phyloP scores from a whole-genome alignment of 2,113 vertebrate genomes.

The Bostrychus sinensis region DNA sequence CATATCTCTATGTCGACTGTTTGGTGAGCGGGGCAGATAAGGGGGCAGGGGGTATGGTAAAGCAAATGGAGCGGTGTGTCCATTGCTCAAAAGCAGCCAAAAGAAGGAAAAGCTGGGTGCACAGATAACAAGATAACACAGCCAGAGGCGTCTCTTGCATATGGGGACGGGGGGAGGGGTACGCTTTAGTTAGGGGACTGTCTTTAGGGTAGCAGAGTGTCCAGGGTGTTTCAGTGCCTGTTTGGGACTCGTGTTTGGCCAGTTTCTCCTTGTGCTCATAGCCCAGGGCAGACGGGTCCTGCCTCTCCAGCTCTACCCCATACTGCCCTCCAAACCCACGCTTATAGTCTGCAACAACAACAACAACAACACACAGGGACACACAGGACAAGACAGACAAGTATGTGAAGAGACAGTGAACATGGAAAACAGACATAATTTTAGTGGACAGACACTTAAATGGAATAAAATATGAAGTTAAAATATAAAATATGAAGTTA shows the following conservation, averaged over 20 bases:
- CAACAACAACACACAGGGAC: constrained; percentile 54
- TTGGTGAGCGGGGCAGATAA: background rate
- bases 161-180: background rate
- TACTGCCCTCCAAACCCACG: constrained; percentile 91
- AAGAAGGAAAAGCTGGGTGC: constrained; percentile 10
- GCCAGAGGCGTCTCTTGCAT: background rate
- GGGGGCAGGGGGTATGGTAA: background rate
- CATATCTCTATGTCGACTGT: too few relatives aligned
- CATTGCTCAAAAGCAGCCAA: background rate
- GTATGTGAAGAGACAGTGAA: constrained; percentile 8
- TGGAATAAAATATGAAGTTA: too few relatives aligned
- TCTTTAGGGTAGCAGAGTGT: constrained; percentile 1
- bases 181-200: background rate
- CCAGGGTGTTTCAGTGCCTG: constrained; percentile 81
- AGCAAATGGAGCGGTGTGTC: background rate
- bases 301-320: constrained; percentile 88
- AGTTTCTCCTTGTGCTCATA: constrained; percentile 92
- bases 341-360: constrained; percentile 89
- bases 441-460: background rate
- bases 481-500: too few relatives aligned
- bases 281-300: constrained; percentile 88
- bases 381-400: constrained; percentile 3
- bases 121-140: constrained; percentile 8
- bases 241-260: constrained; percentile 90
- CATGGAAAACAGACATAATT: background rate